phyloP scores from a whole-genome alignment of 2,888 invertebrate genomes.

The Odontocolon sp. region DNA sequence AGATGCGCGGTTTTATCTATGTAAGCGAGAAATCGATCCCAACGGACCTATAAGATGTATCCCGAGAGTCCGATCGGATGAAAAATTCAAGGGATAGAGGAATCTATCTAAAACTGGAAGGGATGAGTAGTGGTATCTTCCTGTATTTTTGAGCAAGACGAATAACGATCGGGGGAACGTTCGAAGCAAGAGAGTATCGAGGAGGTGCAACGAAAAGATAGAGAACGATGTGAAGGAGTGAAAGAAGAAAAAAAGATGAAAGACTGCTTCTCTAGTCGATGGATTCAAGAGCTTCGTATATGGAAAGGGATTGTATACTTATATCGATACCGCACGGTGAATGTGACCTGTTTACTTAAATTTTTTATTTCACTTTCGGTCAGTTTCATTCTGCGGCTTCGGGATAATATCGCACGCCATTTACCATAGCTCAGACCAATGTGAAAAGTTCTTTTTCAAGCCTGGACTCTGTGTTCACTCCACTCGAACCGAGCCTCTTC shows the following conservation, averaged over 20 bases:
- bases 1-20: not conserved
- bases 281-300: constrained; percentile 14
- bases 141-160: constrained; percentile 15
- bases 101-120: constrained; percentile 38
- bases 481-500: not conserved
- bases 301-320: no score
- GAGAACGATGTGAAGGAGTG: constrained; percentile 22
- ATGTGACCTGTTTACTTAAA: no score
- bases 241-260: constrained; percentile 30
- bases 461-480: constrained; percentile 16
- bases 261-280: constrained; percentile 15
- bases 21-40: constrained; percentile 32
- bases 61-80: constrained; percentile 52
- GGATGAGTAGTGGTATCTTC: constrained; percentile 28
- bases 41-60: constrained; percentile 6
- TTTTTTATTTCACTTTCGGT: no score
- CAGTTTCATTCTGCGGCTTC: no score
- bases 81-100: constrained; percentile 58
- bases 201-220: constrained; percentile 18
- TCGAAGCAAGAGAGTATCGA: not conserved
- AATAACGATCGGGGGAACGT: constrained; percentile 30
- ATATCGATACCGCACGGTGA: no score
- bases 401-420: not conserved
- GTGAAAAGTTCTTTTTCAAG: constrained; percentile 15
- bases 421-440: constrained; percentile 19